Percentiles rank a stretch among this genome's conserved stretches.
These are phyloP conservation scores for Ephydatia muelleri DNA, from an alignment of 37 sponge, comb jelly and placozoan genomes.

Conservation along the genomic window DNA sequence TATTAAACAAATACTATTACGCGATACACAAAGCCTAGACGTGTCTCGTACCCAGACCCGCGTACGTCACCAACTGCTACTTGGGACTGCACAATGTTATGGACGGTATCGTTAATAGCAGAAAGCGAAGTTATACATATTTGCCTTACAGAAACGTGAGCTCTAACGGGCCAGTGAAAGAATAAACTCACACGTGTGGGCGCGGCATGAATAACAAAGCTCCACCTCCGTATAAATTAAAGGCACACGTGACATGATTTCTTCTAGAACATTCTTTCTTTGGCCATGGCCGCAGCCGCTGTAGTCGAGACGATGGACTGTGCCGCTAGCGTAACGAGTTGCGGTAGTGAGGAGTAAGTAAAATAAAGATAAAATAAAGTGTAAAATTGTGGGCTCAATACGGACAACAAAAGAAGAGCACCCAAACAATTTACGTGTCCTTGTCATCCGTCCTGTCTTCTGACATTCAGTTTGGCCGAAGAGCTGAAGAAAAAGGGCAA, in stretches of 20 bases:
- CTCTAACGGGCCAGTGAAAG: no score
- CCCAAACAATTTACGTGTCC: not conserved
- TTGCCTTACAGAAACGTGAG: no score
- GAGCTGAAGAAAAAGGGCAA: constrained; percentile 74
- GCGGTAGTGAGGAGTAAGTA: not conserved
- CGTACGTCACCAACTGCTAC: no score
- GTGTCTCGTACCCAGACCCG: no score
- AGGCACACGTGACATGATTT: not conserved
- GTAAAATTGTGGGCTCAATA: not conserved
- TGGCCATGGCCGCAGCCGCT: not conserved
- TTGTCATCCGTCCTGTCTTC: not conserved
- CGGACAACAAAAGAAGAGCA: not conserved
- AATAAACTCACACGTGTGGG: no score
- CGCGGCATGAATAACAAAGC: no score
- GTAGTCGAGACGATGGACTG: not conserved
- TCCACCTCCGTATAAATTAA: no score
- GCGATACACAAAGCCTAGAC: no score
- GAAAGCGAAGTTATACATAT: no score
- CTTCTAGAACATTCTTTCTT: not conserved
- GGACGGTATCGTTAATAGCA: no score
- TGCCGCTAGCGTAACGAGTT: not conserved
- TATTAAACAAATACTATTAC: no score
- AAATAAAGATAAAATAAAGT: not conserved
- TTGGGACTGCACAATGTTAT: no score
- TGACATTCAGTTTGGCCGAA: constrained; percentile 57